These are phyloP conservation scores for Morinoia aosen DNA, from an alignment of 2,888 invertebrate genomes.

Conservation along the genomic window DNA sequence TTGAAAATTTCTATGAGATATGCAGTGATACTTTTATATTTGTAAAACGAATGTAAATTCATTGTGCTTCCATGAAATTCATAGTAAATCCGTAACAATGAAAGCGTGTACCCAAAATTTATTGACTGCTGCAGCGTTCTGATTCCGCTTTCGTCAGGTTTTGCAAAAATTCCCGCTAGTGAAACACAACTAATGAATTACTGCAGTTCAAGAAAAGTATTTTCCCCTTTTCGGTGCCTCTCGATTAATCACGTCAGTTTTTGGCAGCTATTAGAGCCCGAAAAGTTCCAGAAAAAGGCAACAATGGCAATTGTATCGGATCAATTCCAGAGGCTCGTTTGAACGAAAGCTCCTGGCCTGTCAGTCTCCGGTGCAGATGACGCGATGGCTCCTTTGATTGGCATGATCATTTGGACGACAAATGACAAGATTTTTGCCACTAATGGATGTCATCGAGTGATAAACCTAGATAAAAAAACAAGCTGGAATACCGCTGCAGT, in stretches of 20 bases:
- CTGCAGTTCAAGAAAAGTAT: neutral
- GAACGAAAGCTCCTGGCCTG: neutral
- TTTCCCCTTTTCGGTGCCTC: neutral
- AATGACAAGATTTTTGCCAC: neutral
- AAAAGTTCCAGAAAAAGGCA: neutral
- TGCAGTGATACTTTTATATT: too few species aligned
- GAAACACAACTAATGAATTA: neutral
- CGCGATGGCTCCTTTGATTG: neutral
- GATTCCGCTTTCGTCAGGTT: neutral
- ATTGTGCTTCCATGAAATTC: too few species aligned
- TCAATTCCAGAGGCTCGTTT: neutral
- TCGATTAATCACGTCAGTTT: neutral
- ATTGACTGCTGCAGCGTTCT: neutral
- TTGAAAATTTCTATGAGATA: too few species aligned
- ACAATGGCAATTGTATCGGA: neutral
- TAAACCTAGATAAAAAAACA: neutral
- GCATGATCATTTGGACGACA: neutral
- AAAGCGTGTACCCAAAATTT: neutral
- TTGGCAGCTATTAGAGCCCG: neutral
- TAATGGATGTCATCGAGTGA: neutral
- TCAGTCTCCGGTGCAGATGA: neutral
- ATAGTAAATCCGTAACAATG: too few species aligned
- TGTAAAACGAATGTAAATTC: too few species aligned
- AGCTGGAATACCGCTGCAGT: neutral
- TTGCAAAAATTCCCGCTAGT: neutral